phyloP scores from a whole-genome alignment of 2,797 vertebrate genomes.

The Acridotheres tristis region DNA sequence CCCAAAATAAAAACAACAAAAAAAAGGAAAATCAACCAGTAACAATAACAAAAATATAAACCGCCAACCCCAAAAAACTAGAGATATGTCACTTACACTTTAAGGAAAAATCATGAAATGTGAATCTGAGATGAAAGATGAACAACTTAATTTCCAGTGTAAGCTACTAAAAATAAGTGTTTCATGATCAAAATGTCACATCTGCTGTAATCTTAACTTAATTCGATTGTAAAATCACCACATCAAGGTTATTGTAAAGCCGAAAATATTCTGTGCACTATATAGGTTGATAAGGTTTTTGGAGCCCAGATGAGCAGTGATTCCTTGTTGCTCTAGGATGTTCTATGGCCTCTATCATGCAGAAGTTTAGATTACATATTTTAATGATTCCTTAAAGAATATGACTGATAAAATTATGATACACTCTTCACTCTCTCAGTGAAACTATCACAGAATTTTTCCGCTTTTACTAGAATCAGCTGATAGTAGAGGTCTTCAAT shows the following conservation, averaged over 20 bases:
- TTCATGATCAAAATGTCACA: background rate
- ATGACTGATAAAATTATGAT: background rate
- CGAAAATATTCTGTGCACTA: background rate
- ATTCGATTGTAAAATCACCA: background rate
- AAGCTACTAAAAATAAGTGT: background rate
- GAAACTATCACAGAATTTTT: background rate
- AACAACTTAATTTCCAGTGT: background rate
- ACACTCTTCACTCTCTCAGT: background rate
- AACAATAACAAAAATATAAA: background rate
- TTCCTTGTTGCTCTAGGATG: background rate
- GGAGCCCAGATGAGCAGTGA: background rate
- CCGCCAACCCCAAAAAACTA: background rate
- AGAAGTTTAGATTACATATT: background rate
- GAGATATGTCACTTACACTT: background rate
- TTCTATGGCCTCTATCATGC: background rate
- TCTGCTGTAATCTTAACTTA: background rate
- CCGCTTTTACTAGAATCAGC: background rate
- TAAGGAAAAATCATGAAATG: background rate
- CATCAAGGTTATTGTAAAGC: background rate
- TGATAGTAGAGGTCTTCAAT: background rate
- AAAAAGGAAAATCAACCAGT: background rate
- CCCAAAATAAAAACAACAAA: too few relatives aligned
- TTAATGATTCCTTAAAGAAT: background rate
- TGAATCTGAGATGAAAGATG: background rate
- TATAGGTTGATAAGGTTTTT: background rate